Evolutionary conservation across 2,888 invertebrate species (phyloP).

Genomic region (Drosophila peninsularis): DNA sequence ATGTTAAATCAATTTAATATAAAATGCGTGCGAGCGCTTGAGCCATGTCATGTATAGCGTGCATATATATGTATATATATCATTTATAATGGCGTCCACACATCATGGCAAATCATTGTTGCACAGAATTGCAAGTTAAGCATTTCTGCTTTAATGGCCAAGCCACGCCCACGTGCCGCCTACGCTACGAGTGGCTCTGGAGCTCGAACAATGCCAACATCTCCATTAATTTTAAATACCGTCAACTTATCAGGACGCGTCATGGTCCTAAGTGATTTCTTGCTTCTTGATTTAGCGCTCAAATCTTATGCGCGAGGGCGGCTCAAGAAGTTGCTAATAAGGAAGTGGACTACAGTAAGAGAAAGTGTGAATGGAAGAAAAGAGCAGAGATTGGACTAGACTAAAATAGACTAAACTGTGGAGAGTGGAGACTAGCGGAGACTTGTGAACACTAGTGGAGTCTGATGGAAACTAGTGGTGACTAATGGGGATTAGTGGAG

Average conservation of each 20-base stretch:
- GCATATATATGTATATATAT: conserved; percentile 16
- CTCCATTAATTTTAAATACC: conserved; percentile 75
- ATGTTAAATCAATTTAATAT: conserved; percentile 36
- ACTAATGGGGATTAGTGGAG: neutral
- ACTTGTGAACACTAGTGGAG: neutral
- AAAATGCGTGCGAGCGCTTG: conserved; percentile 4
- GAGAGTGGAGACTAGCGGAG: neutral
- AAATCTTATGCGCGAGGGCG: conserved; percentile 12
- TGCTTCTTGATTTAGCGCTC: conserved; percentile 59
- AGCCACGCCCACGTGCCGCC: conserved; percentile 11
- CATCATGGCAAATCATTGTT: conserved; percentile 40
- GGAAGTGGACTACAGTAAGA: neutral
- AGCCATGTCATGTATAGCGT: neutral
- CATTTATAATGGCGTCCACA: conserved; percentile 37
- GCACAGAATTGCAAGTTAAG: conserved; percentile 50
- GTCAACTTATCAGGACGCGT: conserved; percentile 66
- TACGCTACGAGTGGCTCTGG: conserved; percentile 18
- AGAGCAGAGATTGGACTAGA: too few species aligned
- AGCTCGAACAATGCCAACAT: conserved; percentile 49
- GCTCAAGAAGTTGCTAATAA: neutral
- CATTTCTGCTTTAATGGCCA: conserved; percentile 45
- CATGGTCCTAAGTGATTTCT: conserved; percentile 73
- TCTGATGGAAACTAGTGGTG: too few species aligned
- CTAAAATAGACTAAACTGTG: too few species aligned
- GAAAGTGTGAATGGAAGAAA: neutral